These are phyloP conservation scores for Vanessa atalanta DNA, from an alignment of 1,140 invertebrate species.

Conservation along the genomic window DNA sequence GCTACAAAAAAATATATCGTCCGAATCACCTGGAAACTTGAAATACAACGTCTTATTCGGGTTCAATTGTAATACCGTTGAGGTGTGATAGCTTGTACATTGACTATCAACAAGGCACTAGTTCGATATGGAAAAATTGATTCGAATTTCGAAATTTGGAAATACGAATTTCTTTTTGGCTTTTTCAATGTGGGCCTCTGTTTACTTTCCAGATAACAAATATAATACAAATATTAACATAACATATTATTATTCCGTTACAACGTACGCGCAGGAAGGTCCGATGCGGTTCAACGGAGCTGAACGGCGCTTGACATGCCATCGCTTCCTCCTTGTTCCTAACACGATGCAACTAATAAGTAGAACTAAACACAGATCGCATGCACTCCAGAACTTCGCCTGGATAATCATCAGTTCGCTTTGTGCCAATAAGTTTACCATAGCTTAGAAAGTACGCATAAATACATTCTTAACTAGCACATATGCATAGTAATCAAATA, in stretches of 20 bases:
- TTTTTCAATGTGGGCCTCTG: conserved; percentile 18
- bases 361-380: conserved; percentile 28
- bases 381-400: conserved; percentile 50
- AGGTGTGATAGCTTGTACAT: too few relatives aligned
- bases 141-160: too few relatives aligned
- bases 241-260: conserved; percentile 70
- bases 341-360: conserved; percentile 41
- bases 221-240: conserved; percentile 58
- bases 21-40: conserved; percentile 49
- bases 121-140: too few relatives aligned
- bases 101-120: too few relatives aligned
- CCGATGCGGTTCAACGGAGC: conserved; percentile 72
- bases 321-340: conserved; percentile 51
- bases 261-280: conserved; percentile 57
- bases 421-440: conserved; percentile 55
- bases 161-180: too few relatives aligned
- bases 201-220: conserved; percentile 28
- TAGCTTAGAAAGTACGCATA: conserved; percentile 70
- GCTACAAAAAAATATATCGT: conserved; percentile 40
- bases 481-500: conserved; percentile 40
- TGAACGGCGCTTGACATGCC: conserved; percentile 61
- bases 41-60: conserved; percentile 15
- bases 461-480: conserved; percentile 54
- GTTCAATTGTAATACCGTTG: too few relatives aligned
- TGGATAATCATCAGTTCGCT: conserved; percentile 58